Conservation (phyloP, 2,797 vertebrate genomes). For the Lindbergichthys nudifrons region DNA sequence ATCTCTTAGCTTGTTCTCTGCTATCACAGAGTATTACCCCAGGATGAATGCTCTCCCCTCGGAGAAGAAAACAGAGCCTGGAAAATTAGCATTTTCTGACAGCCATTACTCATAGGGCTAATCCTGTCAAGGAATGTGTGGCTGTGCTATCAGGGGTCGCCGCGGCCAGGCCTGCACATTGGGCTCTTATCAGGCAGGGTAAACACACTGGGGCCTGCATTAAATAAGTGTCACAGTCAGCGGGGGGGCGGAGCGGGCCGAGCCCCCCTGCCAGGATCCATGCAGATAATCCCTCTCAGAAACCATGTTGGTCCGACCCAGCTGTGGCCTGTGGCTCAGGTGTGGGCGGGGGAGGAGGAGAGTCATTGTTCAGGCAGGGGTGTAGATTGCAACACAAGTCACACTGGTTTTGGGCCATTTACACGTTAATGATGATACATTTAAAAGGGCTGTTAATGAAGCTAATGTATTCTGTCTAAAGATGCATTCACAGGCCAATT, state of each 20-base stretch:
- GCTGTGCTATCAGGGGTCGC: constrained; percentile 74
- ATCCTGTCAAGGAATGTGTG: constrained; percentile 82
- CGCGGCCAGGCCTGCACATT: constrained; percentile 61
- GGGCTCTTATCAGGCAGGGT: constrained; percentile 82
- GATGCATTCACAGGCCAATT: not conserved
- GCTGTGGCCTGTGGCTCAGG: constrained; percentile 72
- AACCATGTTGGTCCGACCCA: constrained; percentile 59
- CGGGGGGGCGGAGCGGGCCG: constrained; percentile 61
- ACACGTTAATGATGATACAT: not conserved
- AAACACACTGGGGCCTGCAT: constrained; percentile 82
- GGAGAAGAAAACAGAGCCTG: constrained; percentile 67
- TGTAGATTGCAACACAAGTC: constrained; percentile 46
- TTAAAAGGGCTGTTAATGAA: constrained; percentile 1
- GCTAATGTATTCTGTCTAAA: not conserved
- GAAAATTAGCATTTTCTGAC: constrained; percentile 81
- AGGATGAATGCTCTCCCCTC: constrained; percentile 66
- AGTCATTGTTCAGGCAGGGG: constrained; percentile 37
- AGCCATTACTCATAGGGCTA: constrained; percentile 76
- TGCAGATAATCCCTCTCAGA: constrained; percentile 72
- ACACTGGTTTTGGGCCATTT: not conserved
- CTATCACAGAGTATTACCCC: constrained; percentile 65
- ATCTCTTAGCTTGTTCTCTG: constrained; percentile 67
- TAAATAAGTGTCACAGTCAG: constrained; percentile 82
- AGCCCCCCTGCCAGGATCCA: constrained; percentile 61
- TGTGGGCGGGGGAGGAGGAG: constrained; percentile 52